These are phyloP conservation scores for Drosophila chauvacae DNA, from an alignment of 1,140 invertebrate genomes.

Conservation along the genomic window DNA sequence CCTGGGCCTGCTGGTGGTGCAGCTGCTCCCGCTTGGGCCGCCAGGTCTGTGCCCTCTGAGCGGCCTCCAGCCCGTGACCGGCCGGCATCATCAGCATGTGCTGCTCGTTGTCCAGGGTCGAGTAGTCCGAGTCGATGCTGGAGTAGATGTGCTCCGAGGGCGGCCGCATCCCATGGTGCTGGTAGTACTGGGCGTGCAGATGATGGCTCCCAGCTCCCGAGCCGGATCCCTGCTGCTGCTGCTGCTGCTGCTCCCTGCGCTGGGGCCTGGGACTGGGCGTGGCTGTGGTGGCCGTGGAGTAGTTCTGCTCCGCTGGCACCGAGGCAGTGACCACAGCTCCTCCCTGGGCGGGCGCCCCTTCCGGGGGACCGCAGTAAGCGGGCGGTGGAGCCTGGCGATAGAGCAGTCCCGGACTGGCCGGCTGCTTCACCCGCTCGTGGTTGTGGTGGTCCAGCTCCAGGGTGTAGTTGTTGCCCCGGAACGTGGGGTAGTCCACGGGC, in stretches of 20 bases:
- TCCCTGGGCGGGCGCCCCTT: constrained; percentile 45
- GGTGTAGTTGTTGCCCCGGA: constrained; percentile 87
- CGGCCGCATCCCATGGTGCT: constrained; percentile 86
- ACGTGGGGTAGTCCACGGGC: constrained; percentile 88
- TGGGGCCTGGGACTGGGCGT: constrained; percentile 87
- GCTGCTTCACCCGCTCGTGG: constrained; percentile 87
- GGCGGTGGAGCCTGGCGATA: constrained; percentile 84
- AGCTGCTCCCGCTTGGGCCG: constrained; percentile 68
- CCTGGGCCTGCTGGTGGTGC: constrained; percentile 55
- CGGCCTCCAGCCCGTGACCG: constrained; percentile 19
- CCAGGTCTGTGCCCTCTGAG: constrained; percentile 70
- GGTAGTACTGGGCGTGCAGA: constrained; percentile 84
- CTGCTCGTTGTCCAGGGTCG: constrained; percentile 83
- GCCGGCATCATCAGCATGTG: constrained; percentile 78
- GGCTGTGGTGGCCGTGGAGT: constrained; percentile 87
- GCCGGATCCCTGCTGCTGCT: constrained; percentile 15
- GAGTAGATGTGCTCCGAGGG: constrained; percentile 94
- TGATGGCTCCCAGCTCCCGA: constrained; percentile 45
- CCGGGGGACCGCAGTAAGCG: constrained; percentile 84
- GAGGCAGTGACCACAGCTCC: constrained; percentile 36
- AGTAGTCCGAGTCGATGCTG: constrained; percentile 93
- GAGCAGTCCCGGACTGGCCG: constrained; percentile 85
- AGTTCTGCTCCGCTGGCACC: constrained; percentile 85
- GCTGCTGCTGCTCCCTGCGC: constrained; percentile 84
- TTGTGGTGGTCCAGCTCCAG: constrained; percentile 85